phyloP scores from a whole-genome alignment of 2,888 invertebrate genomes.

The Lampropteryx suffumata region DNA sequence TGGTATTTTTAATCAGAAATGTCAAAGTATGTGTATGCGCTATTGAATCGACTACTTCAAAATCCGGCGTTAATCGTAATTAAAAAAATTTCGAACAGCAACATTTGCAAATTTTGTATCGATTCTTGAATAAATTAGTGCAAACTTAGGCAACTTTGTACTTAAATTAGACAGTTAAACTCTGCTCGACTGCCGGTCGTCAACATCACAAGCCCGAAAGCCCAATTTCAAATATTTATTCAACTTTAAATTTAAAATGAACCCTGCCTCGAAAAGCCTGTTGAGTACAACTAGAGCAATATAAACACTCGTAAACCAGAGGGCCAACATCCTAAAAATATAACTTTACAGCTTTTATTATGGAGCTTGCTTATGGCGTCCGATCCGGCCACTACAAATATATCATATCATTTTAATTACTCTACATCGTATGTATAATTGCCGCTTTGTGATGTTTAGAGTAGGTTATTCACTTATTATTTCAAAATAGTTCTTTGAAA shows the following conservation, averaged over 20 bases:
- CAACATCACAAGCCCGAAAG: conserved; percentile 14
- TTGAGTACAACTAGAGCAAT: conserved; percentile 41
- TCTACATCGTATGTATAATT: too few species aligned
- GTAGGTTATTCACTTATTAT: too few species aligned
- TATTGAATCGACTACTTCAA: background rate
- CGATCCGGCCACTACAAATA: conserved; percentile 7
- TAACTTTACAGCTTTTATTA: conserved; percentile 52
- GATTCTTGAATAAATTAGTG: conserved; percentile 15
- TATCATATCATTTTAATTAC: background rate
- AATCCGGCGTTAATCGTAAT: background rate
- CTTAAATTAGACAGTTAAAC: conserved; percentile 18
- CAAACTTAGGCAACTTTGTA: conserved; percentile 13
- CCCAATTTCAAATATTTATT: conserved; percentile 26
- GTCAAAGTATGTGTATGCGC: too few species aligned
- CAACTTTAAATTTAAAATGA: conserved; percentile 27
- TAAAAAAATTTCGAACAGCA: conserved; percentile 7
- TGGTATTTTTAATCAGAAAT: too few species aligned
- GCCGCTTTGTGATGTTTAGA: too few species aligned
- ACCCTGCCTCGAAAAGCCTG: conserved; percentile 36
- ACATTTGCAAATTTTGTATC: background rate
- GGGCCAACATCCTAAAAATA: conserved; percentile 46
- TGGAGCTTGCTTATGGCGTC: conserved; percentile 3
- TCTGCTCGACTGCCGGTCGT: conserved; percentile 13
- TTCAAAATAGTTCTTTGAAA: too few species aligned
- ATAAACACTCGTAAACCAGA: conserved; percentile 44